Base-by-base conservation (phyloP, 1,140 invertebrate genomes). In the Argopecten irradians region DNA sequence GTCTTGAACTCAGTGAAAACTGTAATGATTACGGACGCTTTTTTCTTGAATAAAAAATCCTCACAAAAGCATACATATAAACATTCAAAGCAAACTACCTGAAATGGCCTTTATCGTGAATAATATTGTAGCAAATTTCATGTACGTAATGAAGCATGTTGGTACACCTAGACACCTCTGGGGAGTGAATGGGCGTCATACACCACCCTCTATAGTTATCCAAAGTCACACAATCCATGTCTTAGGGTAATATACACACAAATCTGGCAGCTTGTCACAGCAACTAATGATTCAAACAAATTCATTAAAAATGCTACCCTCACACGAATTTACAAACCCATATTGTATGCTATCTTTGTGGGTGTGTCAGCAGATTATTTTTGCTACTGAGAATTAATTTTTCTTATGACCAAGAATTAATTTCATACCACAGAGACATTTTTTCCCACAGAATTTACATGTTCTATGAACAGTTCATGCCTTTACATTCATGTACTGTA, bases 81-180 rank as follows among this genome's bases (percentile, higher is more conserved):
- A 71, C 55, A 71, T 71, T 71, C 55, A 71, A 71, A 71, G 55
- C n/a, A 71, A 71, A 71, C n/a, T 71, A 71, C 55, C 28, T 71
- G 28, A 71, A 71, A 28, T 71, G 55, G 28, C 55, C 55, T 71
- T 71, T 71, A 22, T n/a, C 55, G 11, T 71, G 55, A 71, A 28
- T 71, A 71, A 71, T n/a, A n/a, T 71, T 71, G 55, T 71, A 71
- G 55, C 55, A 71, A 71, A 71, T 71, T 28, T 71, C 55, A 28
- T 71, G 55, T 71, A 71, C 28, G 55, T 71, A 71, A 71, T 71
- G 55, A 71, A 71, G 55, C 55, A n/a, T 71, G 55, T 71, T 71
- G 5, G 19, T 71, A 71, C 55, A 71, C 55, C 55, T 28, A 71
- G 55, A 22, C 55, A 71, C 55, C 55, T n/a, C 22, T 71, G 55